Evolutionary conservation across 2,888 invertebrate genomes (phyloP).

Genomic region (Erebia palarica): DNA sequence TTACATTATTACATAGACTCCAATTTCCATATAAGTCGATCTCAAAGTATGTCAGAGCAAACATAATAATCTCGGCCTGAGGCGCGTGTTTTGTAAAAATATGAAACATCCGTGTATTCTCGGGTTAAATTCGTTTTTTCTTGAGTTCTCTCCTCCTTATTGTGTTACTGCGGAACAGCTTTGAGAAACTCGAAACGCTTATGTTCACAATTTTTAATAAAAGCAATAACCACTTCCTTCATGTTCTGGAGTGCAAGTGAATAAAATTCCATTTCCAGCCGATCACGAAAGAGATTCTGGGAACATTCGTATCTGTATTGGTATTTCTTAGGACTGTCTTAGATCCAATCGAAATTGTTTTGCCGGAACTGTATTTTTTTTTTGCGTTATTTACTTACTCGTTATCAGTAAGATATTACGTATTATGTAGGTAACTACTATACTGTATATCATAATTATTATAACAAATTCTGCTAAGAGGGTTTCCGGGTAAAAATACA

Average conservation of each 20-base stretch:
- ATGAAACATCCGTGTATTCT: constrained; percentile 46
- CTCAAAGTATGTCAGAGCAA: constrained; percentile 38
- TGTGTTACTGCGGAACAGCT: constrained; percentile 52
- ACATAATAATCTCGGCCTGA: constrained; percentile 45
- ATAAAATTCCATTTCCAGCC: constrained; percentile 14
- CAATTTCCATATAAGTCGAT: constrained; percentile 40
- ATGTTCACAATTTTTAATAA: constrained; percentile 48
- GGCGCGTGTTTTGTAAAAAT: constrained; percentile 44
- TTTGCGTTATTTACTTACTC: not conserved
- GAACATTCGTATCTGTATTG: not conserved
- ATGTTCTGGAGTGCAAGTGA: constrained; percentile 5
- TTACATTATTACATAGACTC: constrained; percentile 35
- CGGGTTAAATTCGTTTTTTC: constrained; percentile 50
- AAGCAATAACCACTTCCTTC: constrained; percentile 14
- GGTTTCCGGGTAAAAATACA: too few relatives aligned
- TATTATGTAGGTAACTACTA: too few relatives aligned
- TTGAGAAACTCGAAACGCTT: constrained; percentile 53
- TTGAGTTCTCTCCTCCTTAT: constrained; percentile 55
- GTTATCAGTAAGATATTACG: not conserved
- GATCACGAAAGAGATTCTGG: constrained; percentile 5
- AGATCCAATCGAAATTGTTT: not conserved
- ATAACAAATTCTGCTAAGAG: not conserved
- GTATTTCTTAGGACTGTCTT: not conserved
- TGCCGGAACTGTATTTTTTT: not conserved
- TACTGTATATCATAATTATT: not conserved